These are phyloP conservation scores for Drepana arcuata DNA, from an alignment of 1,140 invertebrate species.

Conservation along the genomic window DNA sequence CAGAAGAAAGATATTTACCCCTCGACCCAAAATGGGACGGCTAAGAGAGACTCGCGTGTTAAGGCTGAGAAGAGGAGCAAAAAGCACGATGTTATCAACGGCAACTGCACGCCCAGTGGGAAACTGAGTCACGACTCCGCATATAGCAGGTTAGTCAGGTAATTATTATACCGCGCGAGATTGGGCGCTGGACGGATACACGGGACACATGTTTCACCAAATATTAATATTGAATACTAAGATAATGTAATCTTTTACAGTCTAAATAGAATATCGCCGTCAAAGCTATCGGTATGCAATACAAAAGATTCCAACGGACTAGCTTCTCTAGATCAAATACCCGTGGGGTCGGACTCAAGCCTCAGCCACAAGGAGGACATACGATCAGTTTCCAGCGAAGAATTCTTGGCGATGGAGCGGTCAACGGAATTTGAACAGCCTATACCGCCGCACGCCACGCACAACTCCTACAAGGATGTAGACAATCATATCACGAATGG, in stretches of 20 bases:
- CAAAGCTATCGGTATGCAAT: slow-evolving; percentile 55
- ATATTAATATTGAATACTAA: no score
- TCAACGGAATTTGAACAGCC: slow-evolving; percentile 46
- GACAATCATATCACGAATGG: slow-evolving; percentile 17
- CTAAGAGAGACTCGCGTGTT: slow-evolving; percentile 36
- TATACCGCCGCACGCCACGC: slow-evolving; percentile 14
- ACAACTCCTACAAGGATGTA: slow-evolving; percentile 21
- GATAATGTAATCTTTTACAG: slow-evolving; percentile 33
- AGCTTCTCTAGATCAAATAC: slow-evolving; percentile 34
- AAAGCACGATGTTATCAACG: slow-evolving; percentile 38
- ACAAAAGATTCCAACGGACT: slow-evolving; percentile 43
- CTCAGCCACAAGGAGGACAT: slow-evolving; percentile 49
- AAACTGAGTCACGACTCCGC: slow-evolving; percentile 63
- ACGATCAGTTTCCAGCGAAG: slow-evolving; percentile 53
- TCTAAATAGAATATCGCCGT: slow-evolving; percentile 61
- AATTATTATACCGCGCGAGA: slow-evolving; percentile 33
- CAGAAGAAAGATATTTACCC: slow-evolving; percentile 33
- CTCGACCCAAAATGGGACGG: slow-evolving; percentile 29
- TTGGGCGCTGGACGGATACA: no score
- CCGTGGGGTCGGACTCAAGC: slow-evolving; percentile 44
- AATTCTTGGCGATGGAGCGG: slow-evolving; percentile 61
- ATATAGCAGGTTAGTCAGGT: slow-evolving; percentile 72
- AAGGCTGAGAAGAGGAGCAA: slow-evolving; percentile 38
- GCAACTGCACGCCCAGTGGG: slow-evolving; percentile 47
- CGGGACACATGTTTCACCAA: no score